phyloP scores from a whole-genome alignment of 2,113 vertebrate genomes.

The Clinocottus analis region DNA sequence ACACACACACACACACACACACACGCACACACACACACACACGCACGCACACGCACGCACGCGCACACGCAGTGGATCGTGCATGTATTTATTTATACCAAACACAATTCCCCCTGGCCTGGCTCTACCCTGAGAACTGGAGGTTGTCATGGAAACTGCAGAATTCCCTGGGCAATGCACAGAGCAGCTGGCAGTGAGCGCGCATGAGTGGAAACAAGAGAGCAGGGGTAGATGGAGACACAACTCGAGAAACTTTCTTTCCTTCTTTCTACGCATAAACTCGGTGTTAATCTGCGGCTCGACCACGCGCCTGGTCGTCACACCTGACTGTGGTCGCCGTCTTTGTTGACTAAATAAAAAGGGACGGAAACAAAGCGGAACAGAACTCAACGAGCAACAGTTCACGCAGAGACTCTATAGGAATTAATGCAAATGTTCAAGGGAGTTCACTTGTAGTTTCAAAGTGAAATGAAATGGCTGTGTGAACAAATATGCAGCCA shows the following conservation, averaged over 20 bases:
- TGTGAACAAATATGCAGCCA: background rate
- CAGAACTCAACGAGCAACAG: slow-evolving; percentile 2
- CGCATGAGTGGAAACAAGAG: slow-evolving; percentile 20
- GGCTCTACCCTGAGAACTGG: slow-evolving; percentile 70
- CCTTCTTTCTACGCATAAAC: background rate
- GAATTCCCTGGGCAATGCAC: slow-evolving; percentile 73
- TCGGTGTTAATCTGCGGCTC: background rate
- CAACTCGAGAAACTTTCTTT: slow-evolving; percentile 22
- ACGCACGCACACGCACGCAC: slow-evolving; percentile 3
- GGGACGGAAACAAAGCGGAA: slow-evolving; percentile 1
- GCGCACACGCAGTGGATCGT: slow-evolving; percentile 30
- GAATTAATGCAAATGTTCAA: background rate
- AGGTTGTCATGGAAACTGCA: slow-evolving; percentile 80
- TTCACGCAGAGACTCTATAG: background rate
- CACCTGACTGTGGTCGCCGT: background rate
- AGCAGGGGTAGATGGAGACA: slow-evolving; percentile 20
- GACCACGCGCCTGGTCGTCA: background rate
- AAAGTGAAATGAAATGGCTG: background rate
- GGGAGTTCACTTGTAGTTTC: background rate
- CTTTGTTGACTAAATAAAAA: slow-evolving; percentile 32
- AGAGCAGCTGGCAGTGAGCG: slow-evolving; percentile 66
- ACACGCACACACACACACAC: slow-evolving; percentile 9
- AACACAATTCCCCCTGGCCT: slow-evolving; percentile 59
- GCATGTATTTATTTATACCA: slow-evolving; percentile 69
- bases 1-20: slow-evolving; percentile 7